These are phyloP conservation scores for Tholera decimalis DNA, from an alignment of 2,888 invertebrate genomes.

Conservation along the genomic window DNA sequence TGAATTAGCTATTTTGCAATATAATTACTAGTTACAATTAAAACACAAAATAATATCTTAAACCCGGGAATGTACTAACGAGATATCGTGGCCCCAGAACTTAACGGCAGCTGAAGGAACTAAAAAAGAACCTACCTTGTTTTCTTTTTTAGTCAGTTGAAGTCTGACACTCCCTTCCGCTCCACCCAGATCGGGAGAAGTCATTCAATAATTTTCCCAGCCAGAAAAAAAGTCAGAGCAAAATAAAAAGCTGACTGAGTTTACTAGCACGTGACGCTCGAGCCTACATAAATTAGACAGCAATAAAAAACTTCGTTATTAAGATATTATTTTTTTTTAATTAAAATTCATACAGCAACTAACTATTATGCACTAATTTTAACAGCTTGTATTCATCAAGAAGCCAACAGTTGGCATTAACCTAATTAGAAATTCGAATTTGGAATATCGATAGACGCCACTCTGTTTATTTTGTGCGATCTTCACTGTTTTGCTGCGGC, in stretches of 20 bases:
- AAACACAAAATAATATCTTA: not conserved
- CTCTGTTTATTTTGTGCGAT: constrained; percentile 69
- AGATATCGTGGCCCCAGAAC: no score
- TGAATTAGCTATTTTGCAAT: constrained; percentile 1
- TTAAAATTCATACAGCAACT: constrained; percentile 3
- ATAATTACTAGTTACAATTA: constrained; percentile 8
- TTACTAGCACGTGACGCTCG: constrained; percentile 26
- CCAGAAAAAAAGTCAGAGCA: no score
- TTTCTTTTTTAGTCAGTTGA: no score
- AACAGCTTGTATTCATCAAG: constrained; percentile 33
- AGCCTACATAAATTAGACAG: constrained; percentile 4
- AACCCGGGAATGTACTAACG: no score
- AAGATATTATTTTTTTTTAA: constrained; percentile 4
- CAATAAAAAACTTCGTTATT: not conserved
- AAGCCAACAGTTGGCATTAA: constrained; percentile 59
- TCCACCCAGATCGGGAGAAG: no score
- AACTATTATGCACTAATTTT: constrained; percentile 8
- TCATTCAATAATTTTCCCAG: no score
- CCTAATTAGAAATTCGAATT: constrained; percentile 71
- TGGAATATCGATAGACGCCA: constrained; percentile 67
- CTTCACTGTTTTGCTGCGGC: constrained; percentile 60
- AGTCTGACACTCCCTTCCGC: no score
- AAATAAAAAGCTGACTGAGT: not conserved
- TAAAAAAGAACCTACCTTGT: no score
- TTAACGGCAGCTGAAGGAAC: no score